Percentiles rank a stretch among this genome's conserved stretches.
These are phyloP conservation scores for Stictonetta naevosa DNA, from an alignment of 2,113 vertebrate genomes.

Conservation along the genomic window DNA sequence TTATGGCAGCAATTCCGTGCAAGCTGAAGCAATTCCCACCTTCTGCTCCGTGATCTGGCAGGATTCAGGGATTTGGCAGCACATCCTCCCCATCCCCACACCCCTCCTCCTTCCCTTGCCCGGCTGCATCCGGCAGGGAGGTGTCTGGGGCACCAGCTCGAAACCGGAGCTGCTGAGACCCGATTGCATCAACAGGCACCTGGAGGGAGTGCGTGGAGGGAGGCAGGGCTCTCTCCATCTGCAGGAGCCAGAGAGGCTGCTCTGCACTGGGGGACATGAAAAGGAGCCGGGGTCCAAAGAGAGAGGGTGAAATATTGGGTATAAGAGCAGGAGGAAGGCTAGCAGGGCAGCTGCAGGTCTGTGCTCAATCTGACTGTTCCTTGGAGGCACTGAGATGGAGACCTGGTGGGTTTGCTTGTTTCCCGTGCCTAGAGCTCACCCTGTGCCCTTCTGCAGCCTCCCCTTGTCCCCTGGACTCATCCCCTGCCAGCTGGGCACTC, in stretches of 20 bases:
- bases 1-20: too few relatives aligned
- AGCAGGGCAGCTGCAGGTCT: neutral
- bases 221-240: neutral
- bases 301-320: rapidly evolving
- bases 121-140: neutral
- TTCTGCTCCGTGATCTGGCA: neutral
- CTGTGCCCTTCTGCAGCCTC: neutral
- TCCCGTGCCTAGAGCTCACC: neutral
- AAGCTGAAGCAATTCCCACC: rapidly evolving
- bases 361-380: neutral
- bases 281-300: neutral
- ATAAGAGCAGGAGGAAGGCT: neutral
- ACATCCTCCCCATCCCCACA: rapidly evolving
- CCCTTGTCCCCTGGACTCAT: neutral
- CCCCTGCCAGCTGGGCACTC: rapidly evolving
- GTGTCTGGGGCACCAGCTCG: neutral
- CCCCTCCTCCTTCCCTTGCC: neutral
- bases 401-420: rapidly evolving
- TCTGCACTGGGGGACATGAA: rapidly evolving
- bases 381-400: rapidly evolving
- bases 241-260: neutral
- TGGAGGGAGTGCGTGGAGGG: rapidly evolving
- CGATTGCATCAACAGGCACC: neutral
- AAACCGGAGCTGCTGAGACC: neutral
- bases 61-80: neutral